Conservation (phyloP, 2,888 invertebrate genomes). For the Sturmia bella region DNA sequence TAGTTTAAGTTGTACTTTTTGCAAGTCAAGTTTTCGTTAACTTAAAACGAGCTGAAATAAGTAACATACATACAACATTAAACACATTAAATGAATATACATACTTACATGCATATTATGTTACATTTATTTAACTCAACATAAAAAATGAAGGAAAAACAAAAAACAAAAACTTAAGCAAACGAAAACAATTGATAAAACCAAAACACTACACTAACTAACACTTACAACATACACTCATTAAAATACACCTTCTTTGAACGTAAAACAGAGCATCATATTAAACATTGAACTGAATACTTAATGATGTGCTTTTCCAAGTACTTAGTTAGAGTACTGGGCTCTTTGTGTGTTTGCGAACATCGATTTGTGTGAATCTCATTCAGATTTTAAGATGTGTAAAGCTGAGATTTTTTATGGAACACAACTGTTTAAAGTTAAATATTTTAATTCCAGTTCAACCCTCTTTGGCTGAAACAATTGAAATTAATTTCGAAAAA, state of each 20-base stretch:
- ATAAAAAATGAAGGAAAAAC: slow-evolving; percentile 49
- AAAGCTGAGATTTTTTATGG: too few species aligned
- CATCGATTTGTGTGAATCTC: background rate
- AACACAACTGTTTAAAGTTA: too few species aligned
- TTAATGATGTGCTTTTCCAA: slow-evolving; percentile 5
- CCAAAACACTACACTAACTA: slow-evolving; percentile 19
- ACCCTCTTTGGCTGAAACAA: too few species aligned
- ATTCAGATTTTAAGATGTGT: too few species aligned
- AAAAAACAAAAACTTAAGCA: slow-evolving; percentile 55
- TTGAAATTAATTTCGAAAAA: too few species aligned
- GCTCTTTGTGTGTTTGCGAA: background rate
- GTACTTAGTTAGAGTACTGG: slow-evolving; percentile 15
- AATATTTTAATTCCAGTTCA: too few species aligned
- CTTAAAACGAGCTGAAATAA: slow-evolving; percentile 38
- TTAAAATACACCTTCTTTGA: slow-evolving; percentile 55
- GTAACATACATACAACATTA: slow-evolving; percentile 18
- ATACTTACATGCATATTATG: slow-evolving; percentile 57
- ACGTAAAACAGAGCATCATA: background rate
- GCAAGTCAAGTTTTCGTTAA: slow-evolving; percentile 68
- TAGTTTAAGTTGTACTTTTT: slow-evolving; percentile 65
- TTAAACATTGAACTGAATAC: slow-evolving; percentile 39
- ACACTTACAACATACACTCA: slow-evolving; percentile 31
- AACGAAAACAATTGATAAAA: slow-evolving; percentile 56
- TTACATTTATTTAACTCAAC: slow-evolving; percentile 61
- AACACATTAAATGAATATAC: slow-evolving; percentile 34